A percentile compares a stretch with the other conserved stretches of the same genome.
These are phyloP conservation scores for Zaprionus camerounensis DNA, from an alignment of 1,140 invertebrate genomes.

Conservation along the genomic window DNA sequence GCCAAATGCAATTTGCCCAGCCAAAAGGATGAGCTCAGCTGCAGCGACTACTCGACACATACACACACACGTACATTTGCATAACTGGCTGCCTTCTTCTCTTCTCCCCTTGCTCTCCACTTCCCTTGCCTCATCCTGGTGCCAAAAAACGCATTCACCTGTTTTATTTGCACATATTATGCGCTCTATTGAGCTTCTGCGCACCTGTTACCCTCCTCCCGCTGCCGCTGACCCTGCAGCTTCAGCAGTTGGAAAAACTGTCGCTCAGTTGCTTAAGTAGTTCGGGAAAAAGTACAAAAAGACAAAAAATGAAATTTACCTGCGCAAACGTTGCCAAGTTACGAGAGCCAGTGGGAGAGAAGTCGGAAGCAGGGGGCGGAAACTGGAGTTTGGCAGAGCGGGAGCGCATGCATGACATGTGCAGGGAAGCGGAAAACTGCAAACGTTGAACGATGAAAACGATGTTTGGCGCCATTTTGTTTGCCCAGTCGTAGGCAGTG, in stretches of 20 bases:
- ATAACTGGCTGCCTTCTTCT: slow-evolving; percentile 42
- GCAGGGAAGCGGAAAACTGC: slow-evolving; percentile 5
- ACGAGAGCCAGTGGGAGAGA: background rate
- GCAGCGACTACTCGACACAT: background rate
- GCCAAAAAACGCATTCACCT: slow-evolving; percentile 62
- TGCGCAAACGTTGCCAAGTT: slow-evolving; percentile 35
- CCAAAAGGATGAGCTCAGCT: slow-evolving; percentile 15
- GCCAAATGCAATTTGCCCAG: slow-evolving; percentile 33
- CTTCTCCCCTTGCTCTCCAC: background rate
- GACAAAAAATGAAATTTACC: slow-evolving; percentile 21
- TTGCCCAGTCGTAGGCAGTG: background rate
- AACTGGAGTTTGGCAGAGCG: background rate
- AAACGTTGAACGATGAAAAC: background rate
- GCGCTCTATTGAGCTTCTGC: slow-evolving; percentile 69
- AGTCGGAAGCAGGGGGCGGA: background rate
- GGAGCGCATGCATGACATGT: slow-evolving; percentile 7
- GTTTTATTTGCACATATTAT: slow-evolving; percentile 78
- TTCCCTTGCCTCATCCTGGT: background rate
- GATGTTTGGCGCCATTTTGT: slow-evolving; percentile 1
- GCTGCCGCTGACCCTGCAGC: background rate
- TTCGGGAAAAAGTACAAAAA: slow-evolving; percentile 23
- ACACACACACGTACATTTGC: slow-evolving; percentile 27
- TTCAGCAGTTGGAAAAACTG: slow-evolving; percentile 37
- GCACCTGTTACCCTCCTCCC: background rate
- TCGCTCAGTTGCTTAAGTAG: slow-evolving; percentile 45